Conservation (phyloP, 2,113 vertebrate genomes). For the Cebus imitator region DNA sequence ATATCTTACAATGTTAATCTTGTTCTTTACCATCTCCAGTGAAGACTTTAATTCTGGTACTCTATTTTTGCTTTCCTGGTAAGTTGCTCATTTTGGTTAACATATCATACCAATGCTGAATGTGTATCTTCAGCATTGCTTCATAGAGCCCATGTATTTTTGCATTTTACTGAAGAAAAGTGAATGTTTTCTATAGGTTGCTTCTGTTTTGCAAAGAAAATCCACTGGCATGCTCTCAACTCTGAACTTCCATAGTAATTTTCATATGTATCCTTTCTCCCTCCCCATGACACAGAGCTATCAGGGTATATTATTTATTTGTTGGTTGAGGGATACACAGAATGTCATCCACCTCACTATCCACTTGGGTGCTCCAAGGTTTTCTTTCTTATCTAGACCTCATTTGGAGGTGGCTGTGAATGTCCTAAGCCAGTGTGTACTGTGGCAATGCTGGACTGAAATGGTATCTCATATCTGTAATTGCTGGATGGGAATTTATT, state of each 20-base stretch:
- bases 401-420: neutral
- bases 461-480: neutral
- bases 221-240: neutral
- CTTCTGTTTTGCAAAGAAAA: neutral
- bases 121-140: neutral
- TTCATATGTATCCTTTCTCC: neutral
- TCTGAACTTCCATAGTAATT: neutral
- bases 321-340: neutral
- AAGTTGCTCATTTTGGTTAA: neutral
- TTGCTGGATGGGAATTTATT: neutral
- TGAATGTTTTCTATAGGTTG: neutral
- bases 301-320: neutral
- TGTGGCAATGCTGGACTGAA: neutral
- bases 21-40: neutral
- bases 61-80: neutral
- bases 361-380: neutral
- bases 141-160: neutral
- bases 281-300: neutral
- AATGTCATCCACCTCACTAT: neutral
- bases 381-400: neutral
- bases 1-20: neutral
- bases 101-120: neutral
- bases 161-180: neutral
- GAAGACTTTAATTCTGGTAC: neutral
- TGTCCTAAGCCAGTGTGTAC: neutral